Base-by-base conservation (phyloP, 2,113 vertebrate species). In the Gasterosteus nipponicus region DNA sequence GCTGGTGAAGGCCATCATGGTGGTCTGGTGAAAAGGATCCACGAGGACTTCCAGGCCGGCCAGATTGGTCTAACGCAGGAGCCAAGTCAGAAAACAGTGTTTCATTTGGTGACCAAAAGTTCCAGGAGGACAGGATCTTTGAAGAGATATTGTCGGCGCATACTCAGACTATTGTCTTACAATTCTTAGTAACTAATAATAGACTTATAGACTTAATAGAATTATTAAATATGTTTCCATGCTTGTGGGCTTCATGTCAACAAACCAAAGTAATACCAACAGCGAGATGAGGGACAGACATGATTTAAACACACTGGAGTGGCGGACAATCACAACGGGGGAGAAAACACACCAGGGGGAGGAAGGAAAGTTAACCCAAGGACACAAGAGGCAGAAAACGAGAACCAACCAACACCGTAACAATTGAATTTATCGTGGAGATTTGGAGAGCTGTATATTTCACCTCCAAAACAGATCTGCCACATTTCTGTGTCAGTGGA, bases 1-100 rank as follows among this genome's bases (percentile, higher is more conserved):
- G 60, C 67, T 51, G 29, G 19, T 68, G 46, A 69, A 3, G 61
- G 44, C 73, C 68, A 51, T 67, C 73, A 57, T 33, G 70, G 73
- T 81, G 86, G 86, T 79, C 81, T 60, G 39, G 46, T 51, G 47
- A 82, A 70, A 82, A 65, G 38, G 81, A 81, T 33, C 18, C 26
- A 42, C 38, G 73, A 73, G 73, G 77, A 80, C 78, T 82, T 90
- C 83, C 57, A 29, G 16, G 39, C 31, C 51, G 18, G 35, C 35
- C 59, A 69, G 81, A 90, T 89, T 88, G 86, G 80, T 83, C 59
- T 74, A 77, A 59, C 60, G 79, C 75, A 87, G 81, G 35, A 61
- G 44, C 22, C 58, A 33, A 58, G 82, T 87, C 85, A 83, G 85
- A 69, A 78, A n/a, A 7, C 33, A 58, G 46, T 73, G 57, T 69